Conservation (phyloP, 2,888 invertebrate genomes). For the Lycophotia porphyrea region DNA sequence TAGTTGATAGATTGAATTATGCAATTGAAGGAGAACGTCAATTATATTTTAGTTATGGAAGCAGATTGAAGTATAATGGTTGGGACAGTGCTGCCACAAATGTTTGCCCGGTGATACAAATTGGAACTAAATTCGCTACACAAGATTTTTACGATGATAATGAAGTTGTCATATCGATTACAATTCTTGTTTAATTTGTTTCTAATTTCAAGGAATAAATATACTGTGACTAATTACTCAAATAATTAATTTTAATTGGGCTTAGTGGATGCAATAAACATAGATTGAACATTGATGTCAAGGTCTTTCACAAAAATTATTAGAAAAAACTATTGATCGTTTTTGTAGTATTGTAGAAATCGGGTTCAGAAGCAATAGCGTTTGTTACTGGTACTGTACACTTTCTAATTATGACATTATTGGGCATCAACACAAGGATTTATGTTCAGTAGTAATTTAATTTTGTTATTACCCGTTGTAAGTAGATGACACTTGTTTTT, state of each 20-base stretch:
- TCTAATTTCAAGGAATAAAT: background rate
- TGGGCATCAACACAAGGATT: background rate
- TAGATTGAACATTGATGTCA: constrained; percentile 37
- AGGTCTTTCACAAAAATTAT: constrained; percentile 20
- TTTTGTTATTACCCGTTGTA: background rate
- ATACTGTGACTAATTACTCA: background rate
- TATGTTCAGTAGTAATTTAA: background rate
- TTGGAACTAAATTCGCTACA: background rate
- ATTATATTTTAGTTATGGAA: background rate
- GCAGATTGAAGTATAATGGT: background rate
- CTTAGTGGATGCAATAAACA: constrained; percentile 11
- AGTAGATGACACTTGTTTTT: background rate
- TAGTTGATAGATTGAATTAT: background rate
- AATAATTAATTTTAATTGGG: constrained; percentile 11
- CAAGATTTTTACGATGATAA: background rate
- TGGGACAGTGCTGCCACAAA: background rate
- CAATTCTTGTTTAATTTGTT: background rate
- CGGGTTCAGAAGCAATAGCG: background rate
- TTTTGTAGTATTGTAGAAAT: constrained; percentile 29
- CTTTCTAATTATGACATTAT: constrained; percentile 6
- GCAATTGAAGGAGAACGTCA: background rate
- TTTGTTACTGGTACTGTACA: background rate
- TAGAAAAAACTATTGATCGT: constrained; percentile 1
- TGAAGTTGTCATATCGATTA: background rate
- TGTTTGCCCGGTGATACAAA: background rate